Evolutionary conservation across 1,140 invertebrate species (phyloP).

Genomic region (Meloidogyne exigua): DNA sequence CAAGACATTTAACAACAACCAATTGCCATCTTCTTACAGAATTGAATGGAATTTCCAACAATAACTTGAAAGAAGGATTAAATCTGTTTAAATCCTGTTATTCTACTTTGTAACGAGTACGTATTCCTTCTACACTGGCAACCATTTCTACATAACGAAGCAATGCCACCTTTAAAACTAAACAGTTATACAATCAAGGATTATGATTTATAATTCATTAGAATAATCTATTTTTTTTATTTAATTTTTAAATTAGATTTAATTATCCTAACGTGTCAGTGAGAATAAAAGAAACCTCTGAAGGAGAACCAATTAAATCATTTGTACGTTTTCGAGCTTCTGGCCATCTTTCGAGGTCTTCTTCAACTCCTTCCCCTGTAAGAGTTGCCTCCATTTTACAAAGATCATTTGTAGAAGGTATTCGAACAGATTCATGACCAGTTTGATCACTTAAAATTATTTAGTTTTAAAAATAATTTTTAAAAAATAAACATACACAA

Average conservation of each 20-base stretch:
- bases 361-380: neutral
- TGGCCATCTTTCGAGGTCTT: constrained; percentile 19
- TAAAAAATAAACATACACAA: constrained; percentile 55
- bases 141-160: constrained; percentile 58
- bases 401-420: constrained; percentile 34
- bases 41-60: constrained; percentile 62
- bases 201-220: no score
- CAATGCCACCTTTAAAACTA: constrained; percentile 57
- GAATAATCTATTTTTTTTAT: no score
- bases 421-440: constrained; percentile 48
- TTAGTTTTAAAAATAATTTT: neutral
- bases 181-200: neutral
- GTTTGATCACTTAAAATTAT: constrained; percentile 38
- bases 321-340: constrained; percentile 14
- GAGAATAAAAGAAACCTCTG: no score
- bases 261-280: no score
- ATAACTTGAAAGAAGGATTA: constrained; percentile 31
- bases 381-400: constrained; percentile 34
- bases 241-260: neutral
- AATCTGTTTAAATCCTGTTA: constrained; percentile 10
- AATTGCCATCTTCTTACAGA: constrained; percentile 60
- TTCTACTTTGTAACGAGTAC: constrained; percentile 43
- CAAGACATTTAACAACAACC: constrained; percentile 53
- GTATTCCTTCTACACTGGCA: constrained; percentile 53
- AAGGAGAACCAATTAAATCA: constrained; percentile 12